A percentile compares a stretch with the other conserved stretches of the same genome.
Conservation (phyloP, 2,113 vertebrate species). For the Machaerirhynchus nigripectus region DNA sequence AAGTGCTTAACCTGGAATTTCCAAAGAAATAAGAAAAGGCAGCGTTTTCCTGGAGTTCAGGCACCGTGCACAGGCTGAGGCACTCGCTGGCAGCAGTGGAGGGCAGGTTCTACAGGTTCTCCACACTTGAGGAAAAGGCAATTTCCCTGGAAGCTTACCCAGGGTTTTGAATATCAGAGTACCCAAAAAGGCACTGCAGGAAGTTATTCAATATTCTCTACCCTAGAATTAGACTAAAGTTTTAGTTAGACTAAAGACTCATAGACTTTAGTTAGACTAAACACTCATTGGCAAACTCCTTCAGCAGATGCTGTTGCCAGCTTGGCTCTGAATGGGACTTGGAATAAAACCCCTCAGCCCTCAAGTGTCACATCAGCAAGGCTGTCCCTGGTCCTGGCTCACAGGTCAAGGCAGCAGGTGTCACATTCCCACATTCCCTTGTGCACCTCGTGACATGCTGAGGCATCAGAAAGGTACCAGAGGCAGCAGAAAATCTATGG, state of each 20-base stretch:
- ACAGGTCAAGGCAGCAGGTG: not conserved
- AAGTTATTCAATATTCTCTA: not conserved
- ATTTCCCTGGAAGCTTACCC: not conserved
- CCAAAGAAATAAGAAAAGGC: not conserved
- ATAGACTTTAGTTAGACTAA: not conserved
- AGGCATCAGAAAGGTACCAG: not conserved
- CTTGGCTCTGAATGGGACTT: not conserved
- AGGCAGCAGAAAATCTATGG: not conserved
- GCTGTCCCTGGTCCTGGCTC: not conserved
- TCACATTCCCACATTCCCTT: not conserved
- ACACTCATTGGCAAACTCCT: not conserved
- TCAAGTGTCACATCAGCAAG: not conserved
- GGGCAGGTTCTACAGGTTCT: not conserved
- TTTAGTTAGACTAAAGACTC: not conserved
- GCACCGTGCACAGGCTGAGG: not conserved
- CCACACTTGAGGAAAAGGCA: not conserved
- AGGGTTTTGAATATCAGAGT: not conserved
- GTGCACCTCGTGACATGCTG: not conserved
- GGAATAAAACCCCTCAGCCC: not conserved
- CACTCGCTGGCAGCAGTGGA: accelerated
- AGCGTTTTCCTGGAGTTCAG: not conserved
- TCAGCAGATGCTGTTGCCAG: not conserved
- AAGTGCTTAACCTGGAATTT: not conserved
- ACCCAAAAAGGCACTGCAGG: not conserved
- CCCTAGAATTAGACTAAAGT: too few relatives aligned